Evolutionary conservation across 2,888 invertebrate species (phyloP), one percentile per base, ranked within the genome.

Genomic region (Drosophila affinis): DNA sequence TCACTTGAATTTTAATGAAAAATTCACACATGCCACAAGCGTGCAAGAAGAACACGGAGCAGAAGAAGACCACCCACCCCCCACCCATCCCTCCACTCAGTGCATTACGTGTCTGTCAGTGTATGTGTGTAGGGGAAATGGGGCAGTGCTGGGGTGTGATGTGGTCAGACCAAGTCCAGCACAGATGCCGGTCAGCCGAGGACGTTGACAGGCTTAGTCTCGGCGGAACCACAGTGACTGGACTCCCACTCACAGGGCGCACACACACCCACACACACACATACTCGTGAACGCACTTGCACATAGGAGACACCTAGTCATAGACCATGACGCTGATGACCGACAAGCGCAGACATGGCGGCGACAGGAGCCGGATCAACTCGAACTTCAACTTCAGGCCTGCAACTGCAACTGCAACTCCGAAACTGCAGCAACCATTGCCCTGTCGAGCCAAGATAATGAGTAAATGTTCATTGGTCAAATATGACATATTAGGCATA

Each of bases 1-100:
- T 88, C 82, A 76, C 88, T 89, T 83, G 90, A 81, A 89, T 89
- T 88, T 88, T 88, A 88, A 90, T 88, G 90, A 89, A 88, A 88
- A 88, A 79, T 83, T 87, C 87, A 81, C 87, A 89, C 78, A 88
- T 87, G 76, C 87, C 88, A 89, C 85, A 88, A 80, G 87, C 86
- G 89, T 76, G 77, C 87, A 87, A 56, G 75, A 72, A 75, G 72
- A 67, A 76, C 55, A 60, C 45, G 49, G 32, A 53, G 46, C 45
- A 52, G 47, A 47, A 29, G 64, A 44, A 65, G 34, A 21, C 21
- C 21, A 21, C 0, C 14, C 45, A 21, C 34, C 14, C 32, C 7
- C n/a, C 55, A 55, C 10, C 32, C 58, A 48, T 29, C 44, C 53
- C 45, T 21, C 76, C 72, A 51, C 64, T 64, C 65, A 17, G 57